Percentiles rank a stretch among this genome's conserved stretches.
Conservation (phyloP, 2,888 invertebrate species). For the Elaeidobius kamerunicus region DNA sequence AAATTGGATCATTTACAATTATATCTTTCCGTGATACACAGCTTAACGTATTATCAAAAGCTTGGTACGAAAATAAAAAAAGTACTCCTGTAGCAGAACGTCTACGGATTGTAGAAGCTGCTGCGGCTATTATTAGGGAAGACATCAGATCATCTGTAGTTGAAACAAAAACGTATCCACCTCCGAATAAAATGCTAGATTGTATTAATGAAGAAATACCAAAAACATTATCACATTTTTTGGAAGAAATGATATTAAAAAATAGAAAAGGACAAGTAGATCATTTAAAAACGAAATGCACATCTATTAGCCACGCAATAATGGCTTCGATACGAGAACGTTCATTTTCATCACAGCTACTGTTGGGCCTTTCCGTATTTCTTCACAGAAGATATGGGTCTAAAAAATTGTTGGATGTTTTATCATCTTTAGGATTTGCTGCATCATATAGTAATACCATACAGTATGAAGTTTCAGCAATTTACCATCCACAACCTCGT, state of each 20-base stretch:
- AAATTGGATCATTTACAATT: constrained; percentile 38
- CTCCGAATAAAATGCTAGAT: constrained; percentile 41
- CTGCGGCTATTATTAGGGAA: constrained; percentile 45
- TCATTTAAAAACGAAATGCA: constrained; percentile 43
- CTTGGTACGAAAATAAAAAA: constrained; percentile 36
- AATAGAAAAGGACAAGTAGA: constrained; percentile 35
- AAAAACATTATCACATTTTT: constrained; percentile 42
- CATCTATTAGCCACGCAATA: constrained; percentile 34
- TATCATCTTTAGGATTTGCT: constrained; percentile 41
- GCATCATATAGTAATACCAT: constrained; percentile 40
- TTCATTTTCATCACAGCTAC: constrained; percentile 12
- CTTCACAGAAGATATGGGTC: constrained; percentile 42
- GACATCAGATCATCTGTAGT: constrained; percentile 43
- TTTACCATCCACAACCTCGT: constrained; percentile 42
- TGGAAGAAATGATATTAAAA: constrained; percentile 36
- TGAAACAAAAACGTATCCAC: constrained; percentile 43
- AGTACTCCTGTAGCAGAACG: constrained; percentile 37
- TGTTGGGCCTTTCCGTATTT: constrained; percentile 39
- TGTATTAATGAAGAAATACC: constrained; percentile 34
- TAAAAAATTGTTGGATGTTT: constrained; percentile 41
- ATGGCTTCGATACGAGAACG: constrained; percentile 35
- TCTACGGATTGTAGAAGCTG: constrained; percentile 43
- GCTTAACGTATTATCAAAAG: constrained; percentile 40
- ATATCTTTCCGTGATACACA: constrained; percentile 31
- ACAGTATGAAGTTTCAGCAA: constrained; percentile 38